phyloP scores from a whole-genome alignment of 1,140 invertebrate genomes.

The Calliphora vicina region DNA sequence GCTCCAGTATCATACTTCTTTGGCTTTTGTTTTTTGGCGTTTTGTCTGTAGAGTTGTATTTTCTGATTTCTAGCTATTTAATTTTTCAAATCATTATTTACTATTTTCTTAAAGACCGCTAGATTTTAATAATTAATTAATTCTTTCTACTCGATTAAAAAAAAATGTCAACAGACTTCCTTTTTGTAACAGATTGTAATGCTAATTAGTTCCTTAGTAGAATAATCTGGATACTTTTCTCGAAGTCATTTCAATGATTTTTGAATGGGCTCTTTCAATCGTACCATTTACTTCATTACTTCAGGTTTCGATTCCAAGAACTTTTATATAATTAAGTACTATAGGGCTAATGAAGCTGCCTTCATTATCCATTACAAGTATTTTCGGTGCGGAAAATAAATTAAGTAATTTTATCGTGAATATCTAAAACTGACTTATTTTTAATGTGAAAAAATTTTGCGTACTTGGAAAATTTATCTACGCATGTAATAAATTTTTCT shows the following conservation, averaged over 20 bases:
- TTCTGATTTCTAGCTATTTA: slow-evolving; percentile 20
- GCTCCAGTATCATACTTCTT: too few species aligned
- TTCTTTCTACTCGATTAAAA: background rate
- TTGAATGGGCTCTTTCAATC: slow-evolving; percentile 34
- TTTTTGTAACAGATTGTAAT: slow-evolving; percentile 19
- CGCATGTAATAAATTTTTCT: background rate
- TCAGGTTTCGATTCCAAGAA: background rate
- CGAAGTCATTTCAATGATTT: slow-evolving; percentile 35
- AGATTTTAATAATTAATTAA: slow-evolving; percentile 17
- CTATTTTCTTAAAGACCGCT: background rate
- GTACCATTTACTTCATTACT: slow-evolving; percentile 32
- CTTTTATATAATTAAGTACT: background rate
- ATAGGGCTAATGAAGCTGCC: background rate
- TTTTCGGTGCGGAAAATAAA: background rate
- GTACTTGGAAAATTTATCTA: background rate
- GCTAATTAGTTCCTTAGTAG: slow-evolving; percentile 19
- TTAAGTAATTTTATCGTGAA: background rate
- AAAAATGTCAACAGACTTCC: slow-evolving; percentile 2
- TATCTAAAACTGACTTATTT: background rate
- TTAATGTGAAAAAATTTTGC: background rate
- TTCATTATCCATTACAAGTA: background rate
- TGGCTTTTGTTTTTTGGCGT: background rate
- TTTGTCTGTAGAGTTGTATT: background rate
- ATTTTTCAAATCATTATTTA: background rate
- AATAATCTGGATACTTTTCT: slow-evolving; percentile 9